Conservation (phyloP, 1,140 invertebrate species). For the Anoplophora glabripennis region DNA sequence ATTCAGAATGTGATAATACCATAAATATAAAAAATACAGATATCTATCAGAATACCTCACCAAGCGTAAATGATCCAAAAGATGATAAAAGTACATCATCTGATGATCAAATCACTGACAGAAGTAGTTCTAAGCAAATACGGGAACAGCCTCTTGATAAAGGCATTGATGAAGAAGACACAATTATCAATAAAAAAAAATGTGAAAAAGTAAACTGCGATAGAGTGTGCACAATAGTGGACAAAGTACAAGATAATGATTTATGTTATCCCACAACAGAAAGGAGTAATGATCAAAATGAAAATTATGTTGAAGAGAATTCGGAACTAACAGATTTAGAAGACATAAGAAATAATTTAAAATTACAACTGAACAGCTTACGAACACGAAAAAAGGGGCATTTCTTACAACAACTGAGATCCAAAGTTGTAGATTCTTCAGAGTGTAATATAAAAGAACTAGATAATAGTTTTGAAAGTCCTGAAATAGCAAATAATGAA, state of each 20-base stretch:
- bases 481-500: neutral
- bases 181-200: too few species aligned
- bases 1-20: neutral
- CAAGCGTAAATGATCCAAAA: too few species aligned
- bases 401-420: constrained; percentile 10
- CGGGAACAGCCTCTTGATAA: neutral
- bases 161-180: too few species aligned
- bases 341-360: constrained; percentile 32
- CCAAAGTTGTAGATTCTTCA: constrained; percentile 1
- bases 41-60: too few species aligned
- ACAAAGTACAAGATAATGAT: too few species aligned
- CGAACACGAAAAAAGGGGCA: constrained; percentile 32
- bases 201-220: too few species aligned
- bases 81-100: too few species aligned
- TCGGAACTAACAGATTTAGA: constrained; percentile 9
- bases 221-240: too few species aligned
- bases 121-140: neutral
- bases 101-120: too few species aligned
- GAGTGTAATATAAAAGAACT: constrained; percentile 4
- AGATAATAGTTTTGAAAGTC: neutral
- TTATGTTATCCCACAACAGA: too few species aligned
- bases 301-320: neutral
- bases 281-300: neutral
- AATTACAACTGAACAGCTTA: constrained; percentile 31
- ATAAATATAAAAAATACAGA: neutral